A percentile compares a stretch with the other conserved stretches of the same genome.
These are phyloP conservation scores for Cotesia vestalis DNA, from an alignment of 1,140 invertebrate genomes.

Conservation along the genomic window DNA sequence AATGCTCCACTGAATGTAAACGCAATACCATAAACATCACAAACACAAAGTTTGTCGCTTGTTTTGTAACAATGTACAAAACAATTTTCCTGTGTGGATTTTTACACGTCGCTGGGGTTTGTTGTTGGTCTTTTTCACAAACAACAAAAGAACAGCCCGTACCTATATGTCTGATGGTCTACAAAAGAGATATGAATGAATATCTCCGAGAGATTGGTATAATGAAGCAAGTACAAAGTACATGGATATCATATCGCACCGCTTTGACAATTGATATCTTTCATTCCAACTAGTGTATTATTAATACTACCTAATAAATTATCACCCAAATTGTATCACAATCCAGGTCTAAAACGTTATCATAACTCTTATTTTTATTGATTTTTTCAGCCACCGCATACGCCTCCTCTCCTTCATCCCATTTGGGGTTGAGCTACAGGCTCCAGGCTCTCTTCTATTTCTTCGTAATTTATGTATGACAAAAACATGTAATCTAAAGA, in stretches of 20 bases:
- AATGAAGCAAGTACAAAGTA: conserved; percentile 58
- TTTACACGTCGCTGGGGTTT: conserved; percentile 58
- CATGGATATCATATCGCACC: conserved; percentile 57
- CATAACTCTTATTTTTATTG: conserved; percentile 24
- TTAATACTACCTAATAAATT: conserved; percentile 58
- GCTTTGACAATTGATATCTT: conserved; percentile 53
- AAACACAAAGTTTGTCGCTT: conserved; percentile 66
- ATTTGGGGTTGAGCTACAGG: background rate
- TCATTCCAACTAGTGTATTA: conserved; percentile 59
- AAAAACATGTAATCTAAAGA: conserved; percentile 11
- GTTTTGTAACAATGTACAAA: conserved; percentile 67
- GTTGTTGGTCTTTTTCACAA: conserved; percentile 58
- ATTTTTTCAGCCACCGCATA: background rate
- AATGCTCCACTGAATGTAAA: conserved; percentile 62
- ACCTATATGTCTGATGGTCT: conserved; percentile 53
- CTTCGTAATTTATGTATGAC: background rate
- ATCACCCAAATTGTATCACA: conserved; percentile 43
- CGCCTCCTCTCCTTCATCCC: conserved; percentile 25
- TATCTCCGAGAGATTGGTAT: conserved; percentile 48
- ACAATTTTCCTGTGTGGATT: conserved; percentile 70
- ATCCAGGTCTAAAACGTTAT: conserved; percentile 43
- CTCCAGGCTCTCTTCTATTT: background rate
- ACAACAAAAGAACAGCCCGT: conserved; percentile 62
- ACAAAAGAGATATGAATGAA: conserved; percentile 56
- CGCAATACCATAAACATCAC: conserved; percentile 62